Conservation (phyloP, 2,113 vertebrate genomes). For the Sphyrna mokarran region DNA sequence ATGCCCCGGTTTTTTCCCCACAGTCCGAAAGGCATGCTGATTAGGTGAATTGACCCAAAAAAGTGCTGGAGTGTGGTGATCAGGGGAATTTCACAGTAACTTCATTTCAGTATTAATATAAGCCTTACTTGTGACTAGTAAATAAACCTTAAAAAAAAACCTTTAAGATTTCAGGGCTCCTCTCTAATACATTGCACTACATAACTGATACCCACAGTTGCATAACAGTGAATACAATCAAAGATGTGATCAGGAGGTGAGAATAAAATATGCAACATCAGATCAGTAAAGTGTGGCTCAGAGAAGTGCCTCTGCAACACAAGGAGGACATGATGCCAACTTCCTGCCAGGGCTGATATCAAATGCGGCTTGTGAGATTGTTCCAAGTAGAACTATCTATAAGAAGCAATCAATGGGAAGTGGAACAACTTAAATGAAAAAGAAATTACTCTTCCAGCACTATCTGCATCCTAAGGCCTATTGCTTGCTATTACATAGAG, state of each 20-base stretch:
- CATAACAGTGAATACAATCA: not conserved
- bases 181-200: not conserved
- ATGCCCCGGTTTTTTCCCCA: too few species aligned
- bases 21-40: too few species aligned
- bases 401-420: too few species aligned
- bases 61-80: too few species aligned
- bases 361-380: not conserved
- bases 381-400: too few species aligned
- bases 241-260: not conserved
- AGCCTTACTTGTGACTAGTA: too few species aligned
- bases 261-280: not conserved
- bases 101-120: too few species aligned
- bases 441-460: not conserved
- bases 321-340: not conserved
- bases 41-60: too few species aligned
- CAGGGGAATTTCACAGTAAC: not conserved
- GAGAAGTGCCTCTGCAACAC: not conserved
- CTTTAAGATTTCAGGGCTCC: not conserved
- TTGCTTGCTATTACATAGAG: not conserved
- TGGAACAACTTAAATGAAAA: not conserved
- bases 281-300: not conserved
- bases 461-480: not conserved
- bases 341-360: not conserved
- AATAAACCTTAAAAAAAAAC: not conserved
- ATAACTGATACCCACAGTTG: not conserved